Evolutionary conservation across 2,113 vertebrate species (phyloP), one percentile per base, ranked within the genome.

Genomic region (Nipponia nippon): DNA sequence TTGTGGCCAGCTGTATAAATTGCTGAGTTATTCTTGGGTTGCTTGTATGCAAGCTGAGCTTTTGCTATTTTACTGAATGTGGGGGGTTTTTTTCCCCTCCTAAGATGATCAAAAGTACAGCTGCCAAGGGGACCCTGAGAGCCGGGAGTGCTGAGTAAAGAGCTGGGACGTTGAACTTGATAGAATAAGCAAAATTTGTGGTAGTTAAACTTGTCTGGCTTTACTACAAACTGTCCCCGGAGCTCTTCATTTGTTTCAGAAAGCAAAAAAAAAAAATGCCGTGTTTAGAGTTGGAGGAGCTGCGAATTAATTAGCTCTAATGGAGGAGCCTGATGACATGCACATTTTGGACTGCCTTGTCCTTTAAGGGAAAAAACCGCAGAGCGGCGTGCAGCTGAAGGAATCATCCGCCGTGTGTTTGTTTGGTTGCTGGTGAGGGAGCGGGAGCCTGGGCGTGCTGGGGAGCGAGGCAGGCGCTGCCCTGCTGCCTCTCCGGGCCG

Each of bases 281-380:
- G 56, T 8, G 36, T 62, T 90, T 15, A 15, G 77, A 87, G 62
- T 59, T 71, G 0, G 18, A 80, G 90, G 63, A 66, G 5, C 83
- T 63, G 50, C 0, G 5, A 61, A 42, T 66, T 95, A 83, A 78
- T 19, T 30, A 82, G 67, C 44, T 38, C 13, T 49, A n/a, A n/a
- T 82, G 89, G 72, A 38, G 71, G 69, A 92, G 81, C 65, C 65
- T 10, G 65, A 52, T 80, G 96, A 73, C 91, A 87, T 2, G 61
- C 80, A 42, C 62, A 9, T 70, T 88, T 95, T 2, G 34, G 91
- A 47, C 70, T 65, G 77, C 40, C 87, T 95, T 94, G 70, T 95
- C 95, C 91, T 97, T 96, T 96, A 72, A 96, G 95, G 93, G 94
- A 96, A 92, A 67, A 97, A 96, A 92, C 17, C 10, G 80, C 86